A percentile compares a stretch with the other conserved stretches of the same genome.
Conservation (phyloP, 2,113 vertebrate genomes). For the Pelodiscus sinensis region DNA sequence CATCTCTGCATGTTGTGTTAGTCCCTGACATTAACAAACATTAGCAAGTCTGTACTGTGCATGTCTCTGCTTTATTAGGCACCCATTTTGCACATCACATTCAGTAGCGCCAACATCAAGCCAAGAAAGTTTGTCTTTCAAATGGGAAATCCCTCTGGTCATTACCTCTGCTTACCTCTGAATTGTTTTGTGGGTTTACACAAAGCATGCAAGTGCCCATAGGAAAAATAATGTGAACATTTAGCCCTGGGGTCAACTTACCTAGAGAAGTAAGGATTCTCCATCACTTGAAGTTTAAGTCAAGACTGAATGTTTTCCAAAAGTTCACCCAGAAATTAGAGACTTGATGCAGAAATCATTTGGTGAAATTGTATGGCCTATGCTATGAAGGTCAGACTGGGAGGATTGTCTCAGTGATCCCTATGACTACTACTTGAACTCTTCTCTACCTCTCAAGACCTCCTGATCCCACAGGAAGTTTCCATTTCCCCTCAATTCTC, state of each 20-base stretch:
- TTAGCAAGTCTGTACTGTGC: conserved; percentile 39
- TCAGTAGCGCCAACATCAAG: background rate
- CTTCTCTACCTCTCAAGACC: background rate
- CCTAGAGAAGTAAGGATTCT: background rate
- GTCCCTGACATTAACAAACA: conserved; percentile 70
- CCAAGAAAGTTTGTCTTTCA: conserved; percentile 45
- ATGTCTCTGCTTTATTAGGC: background rate
- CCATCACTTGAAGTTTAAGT: background rate
- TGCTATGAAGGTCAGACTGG: background rate
- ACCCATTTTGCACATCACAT: conserved; percentile 11
- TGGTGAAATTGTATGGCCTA: background rate
- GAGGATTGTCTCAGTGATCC: background rate
- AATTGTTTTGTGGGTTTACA: background rate
- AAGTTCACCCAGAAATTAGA: background rate
- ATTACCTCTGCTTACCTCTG: background rate
- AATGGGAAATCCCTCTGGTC: background rate
- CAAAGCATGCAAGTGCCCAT: background rate
- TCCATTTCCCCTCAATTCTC: conserved; percentile 34
- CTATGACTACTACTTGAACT: background rate
- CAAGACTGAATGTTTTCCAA: background rate
- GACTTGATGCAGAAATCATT: background rate
- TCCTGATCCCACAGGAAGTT: background rate
- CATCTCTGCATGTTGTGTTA: conserved; percentile 8
- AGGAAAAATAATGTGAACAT: background rate
- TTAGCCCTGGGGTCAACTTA: background rate